A percentile compares a stretch with the other conserved stretches of the same genome.
Conservation (phyloP, 2,113 vertebrate genomes). For the Campylomormyrus tamandua region DNA sequence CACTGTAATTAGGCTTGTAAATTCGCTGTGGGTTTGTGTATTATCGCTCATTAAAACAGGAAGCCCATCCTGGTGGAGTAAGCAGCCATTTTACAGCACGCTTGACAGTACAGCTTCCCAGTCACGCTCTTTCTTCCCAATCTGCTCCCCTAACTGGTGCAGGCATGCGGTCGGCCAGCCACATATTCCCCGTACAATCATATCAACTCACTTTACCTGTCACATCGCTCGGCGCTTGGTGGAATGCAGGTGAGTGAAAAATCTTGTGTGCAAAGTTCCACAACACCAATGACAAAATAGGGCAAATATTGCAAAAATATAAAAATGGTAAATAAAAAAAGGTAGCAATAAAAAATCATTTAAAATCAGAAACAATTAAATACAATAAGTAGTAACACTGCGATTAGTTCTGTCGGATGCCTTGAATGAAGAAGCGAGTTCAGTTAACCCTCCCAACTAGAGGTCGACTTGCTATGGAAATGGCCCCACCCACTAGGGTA, state of each 20-base stretch:
- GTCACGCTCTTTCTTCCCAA: not conserved
- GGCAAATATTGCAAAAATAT: not conserved
- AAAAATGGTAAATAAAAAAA: not conserved
- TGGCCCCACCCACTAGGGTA: not conserved
- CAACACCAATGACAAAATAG: not conserved
- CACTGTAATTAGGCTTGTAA: constrained; percentile 2
- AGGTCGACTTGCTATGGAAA: not conserved
- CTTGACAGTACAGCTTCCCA: not conserved
- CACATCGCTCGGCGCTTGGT: not conserved
- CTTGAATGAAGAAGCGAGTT: not conserved
- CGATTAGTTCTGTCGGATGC: not conserved
- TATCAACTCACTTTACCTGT: not conserved
- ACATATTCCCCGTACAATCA: not conserved
- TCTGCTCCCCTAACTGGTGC: not conserved
- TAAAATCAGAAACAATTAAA: not conserved
- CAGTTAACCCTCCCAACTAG: not conserved
- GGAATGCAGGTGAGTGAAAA: not conserved
- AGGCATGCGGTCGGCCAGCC: not conserved
- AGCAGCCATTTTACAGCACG: not conserved
- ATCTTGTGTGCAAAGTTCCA: not conserved
- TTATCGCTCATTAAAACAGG: not conserved
- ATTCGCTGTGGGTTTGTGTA: not conserved
- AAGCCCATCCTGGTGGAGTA: not conserved
- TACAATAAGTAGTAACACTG: not conserved
- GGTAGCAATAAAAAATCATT: not conserved